A percentile compares a stretch with the other conserved stretches of the same genome.
Evolutionary conservation across 2,113 vertebrate genomes (phyloP).

Genomic region (Lophotis ruficrista): DNA sequence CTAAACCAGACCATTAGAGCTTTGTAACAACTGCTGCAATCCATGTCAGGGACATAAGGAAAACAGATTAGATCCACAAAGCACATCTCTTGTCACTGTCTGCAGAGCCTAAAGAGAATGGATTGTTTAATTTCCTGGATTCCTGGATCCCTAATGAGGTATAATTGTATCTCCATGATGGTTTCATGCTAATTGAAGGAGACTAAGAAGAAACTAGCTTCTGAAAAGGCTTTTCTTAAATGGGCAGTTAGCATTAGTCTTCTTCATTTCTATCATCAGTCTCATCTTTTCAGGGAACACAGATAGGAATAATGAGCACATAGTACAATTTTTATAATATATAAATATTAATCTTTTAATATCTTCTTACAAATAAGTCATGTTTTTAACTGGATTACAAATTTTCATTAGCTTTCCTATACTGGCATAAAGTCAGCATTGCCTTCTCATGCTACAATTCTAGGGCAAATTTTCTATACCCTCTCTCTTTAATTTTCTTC

Average conservation of each 20-base stretch:
- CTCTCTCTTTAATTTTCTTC: neutral
- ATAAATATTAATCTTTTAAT: neutral
- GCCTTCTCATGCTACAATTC: neutral
- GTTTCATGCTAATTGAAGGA: conserved; percentile 22
- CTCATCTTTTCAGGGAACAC: neutral
- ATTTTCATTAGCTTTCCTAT: neutral
- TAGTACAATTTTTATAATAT: neutral
- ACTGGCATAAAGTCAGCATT: neutral
- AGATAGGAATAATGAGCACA: neutral
- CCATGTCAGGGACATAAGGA: neutral
- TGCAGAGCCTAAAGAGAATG: conserved; percentile 8
- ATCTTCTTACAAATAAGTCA: neutral
- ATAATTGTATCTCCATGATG: conserved; percentile 22
- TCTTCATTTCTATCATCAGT: neutral
- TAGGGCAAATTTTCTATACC: neutral
- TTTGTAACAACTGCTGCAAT: neutral
- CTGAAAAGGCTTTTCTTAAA: neutral
- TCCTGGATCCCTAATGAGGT: conserved; percentile 29
- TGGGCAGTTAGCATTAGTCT: neutral
- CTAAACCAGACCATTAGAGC: neutral
- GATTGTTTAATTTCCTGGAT: conserved; percentile 50
- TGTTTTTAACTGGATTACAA: neutral
- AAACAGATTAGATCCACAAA: conserved; percentile 20
- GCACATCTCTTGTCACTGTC: neutral
- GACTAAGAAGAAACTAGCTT: neutral